Percentiles rank a stretch among this genome's conserved stretches.
These are phyloP conservation scores for Dendrophyllia cribrosa DNA, from an alignment of 64 coral and sea anemone genomes.

Conservation along the genomic window DNA sequence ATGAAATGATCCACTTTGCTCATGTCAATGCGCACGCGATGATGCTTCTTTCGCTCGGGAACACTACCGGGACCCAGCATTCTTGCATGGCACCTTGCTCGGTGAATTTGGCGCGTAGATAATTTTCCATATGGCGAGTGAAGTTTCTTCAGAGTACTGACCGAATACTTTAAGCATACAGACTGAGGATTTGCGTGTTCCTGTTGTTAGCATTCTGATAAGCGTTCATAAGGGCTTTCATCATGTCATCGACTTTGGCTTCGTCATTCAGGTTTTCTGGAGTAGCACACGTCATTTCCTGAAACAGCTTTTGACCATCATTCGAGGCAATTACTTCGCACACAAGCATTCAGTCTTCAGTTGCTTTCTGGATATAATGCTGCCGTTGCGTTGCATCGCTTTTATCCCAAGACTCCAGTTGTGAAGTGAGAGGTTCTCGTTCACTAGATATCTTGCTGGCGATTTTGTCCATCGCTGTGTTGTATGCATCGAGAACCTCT, in stretches of 20 bases:
- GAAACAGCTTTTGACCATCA: slow-evolving; percentile 33
- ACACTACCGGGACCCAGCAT: neutral
- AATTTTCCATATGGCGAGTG: neutral
- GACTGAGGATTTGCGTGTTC: slow-evolving; percentile 37
- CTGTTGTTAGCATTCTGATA: neutral
- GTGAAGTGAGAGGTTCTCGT: no score
- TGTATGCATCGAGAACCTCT: no score
- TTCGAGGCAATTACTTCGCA: slow-evolving; percentile 24
- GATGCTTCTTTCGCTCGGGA: neutral
- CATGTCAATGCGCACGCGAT: slow-evolving; percentile 26
- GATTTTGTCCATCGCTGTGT: no score
- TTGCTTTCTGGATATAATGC: slow-evolving; percentile 21
- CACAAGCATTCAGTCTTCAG: slow-evolving; percentile 35
- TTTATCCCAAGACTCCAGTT: no score
- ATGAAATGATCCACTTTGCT: slow-evolving; percentile 25
- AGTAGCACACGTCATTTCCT: slow-evolving; percentile 1
- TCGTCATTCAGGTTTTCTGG: neutral
- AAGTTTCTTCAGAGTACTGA: slow-evolving; percentile 48
- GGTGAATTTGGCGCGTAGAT: neutral
- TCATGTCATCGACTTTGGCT: slow-evolving; percentile 13
- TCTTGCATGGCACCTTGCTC: neutral
- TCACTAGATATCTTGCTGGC: no score
- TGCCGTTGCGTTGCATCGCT: neutral
- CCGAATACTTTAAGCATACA: slow-evolving; percentile 51
- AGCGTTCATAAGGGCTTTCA: neutral